Evolutionary conservation across 2,113 vertebrate species (phyloP).

Genomic region (Neofelis nebulosa): DNA sequence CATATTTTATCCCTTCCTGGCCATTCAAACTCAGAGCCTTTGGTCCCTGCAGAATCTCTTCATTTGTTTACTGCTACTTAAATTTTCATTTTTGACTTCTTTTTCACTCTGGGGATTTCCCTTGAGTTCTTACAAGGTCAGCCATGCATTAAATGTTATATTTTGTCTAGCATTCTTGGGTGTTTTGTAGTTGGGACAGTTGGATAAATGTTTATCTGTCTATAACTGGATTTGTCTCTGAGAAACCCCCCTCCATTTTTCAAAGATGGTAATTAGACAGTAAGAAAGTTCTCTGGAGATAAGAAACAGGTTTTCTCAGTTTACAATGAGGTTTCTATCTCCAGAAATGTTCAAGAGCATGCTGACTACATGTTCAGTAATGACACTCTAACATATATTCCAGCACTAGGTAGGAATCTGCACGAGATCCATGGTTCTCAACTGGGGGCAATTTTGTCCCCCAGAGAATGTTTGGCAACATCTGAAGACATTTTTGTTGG

Average conservation of each 20-base stretch:
- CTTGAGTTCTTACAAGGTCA: slow-evolving; percentile 30
- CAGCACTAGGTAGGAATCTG: not conserved
- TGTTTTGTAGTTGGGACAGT: not conserved
- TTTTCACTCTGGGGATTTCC: not conserved
- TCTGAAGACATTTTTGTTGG: too few species aligned
- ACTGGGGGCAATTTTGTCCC: not conserved
- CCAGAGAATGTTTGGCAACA: not conserved
- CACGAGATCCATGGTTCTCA: slow-evolving; percentile 26
- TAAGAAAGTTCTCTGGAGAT: not conserved
- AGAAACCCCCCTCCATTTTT: slow-evolving; percentile 2
- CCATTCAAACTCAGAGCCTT: slow-evolving; percentile 1
- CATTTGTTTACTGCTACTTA: not conserved
- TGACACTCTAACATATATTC: not conserved
- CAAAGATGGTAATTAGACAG: slow-evolving; percentile 11
- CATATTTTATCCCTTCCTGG: slow-evolving; percentile 11
- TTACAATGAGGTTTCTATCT: not conserved
- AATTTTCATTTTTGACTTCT: slow-evolving; percentile 2
- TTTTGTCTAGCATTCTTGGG: not conserved
- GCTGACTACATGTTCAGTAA: slow-evolving; percentile 3
- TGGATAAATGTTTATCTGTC: slow-evolving; percentile 14
- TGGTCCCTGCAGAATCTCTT: not conserved
- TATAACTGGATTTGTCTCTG: slow-evolving; percentile 36
- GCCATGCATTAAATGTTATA: not conserved
- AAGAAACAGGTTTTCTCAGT: not conserved
- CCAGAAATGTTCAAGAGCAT: slow-evolving; percentile 21